These are phyloP conservation scores for zebrafish (Danio rerio) DNA, from an alignment of 2,113 vertebrate genomes.

Conservation along the genomic window GRCz12tu NC_133200.1:12347501-12348000, in stretches of 20 bases:
- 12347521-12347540: background rate
- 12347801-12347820: background rate
- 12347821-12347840: conserved; percentile 17
- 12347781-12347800: background rate
- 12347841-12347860: background rate
- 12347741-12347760: conserved; percentile 17
- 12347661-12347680: background rate
- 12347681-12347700: background rate
- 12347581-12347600: background rate
- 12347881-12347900: too few relatives aligned
- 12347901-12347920: conserved; percentile 8
- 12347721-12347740: background rate
- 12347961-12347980: conserved; percentile 27
- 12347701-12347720: background rate
- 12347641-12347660: conserved; percentile 3
- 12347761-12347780: conserved; percentile 22
- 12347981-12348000: conserved; percentile 37
- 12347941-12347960: conserved; percentile 41
- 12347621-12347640: background rate
- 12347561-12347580: background rate
- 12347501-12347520: background rate
- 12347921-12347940: conserved; percentile 22
- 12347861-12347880: conserved; percentile 7
- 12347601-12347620: background rate
- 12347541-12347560: background rate